Evolutionary conservation across 2,797 vertebrate species (phyloP), one percentile per base, ranked within the genome.

Genomic region (Myioborus miniatus): DNA sequence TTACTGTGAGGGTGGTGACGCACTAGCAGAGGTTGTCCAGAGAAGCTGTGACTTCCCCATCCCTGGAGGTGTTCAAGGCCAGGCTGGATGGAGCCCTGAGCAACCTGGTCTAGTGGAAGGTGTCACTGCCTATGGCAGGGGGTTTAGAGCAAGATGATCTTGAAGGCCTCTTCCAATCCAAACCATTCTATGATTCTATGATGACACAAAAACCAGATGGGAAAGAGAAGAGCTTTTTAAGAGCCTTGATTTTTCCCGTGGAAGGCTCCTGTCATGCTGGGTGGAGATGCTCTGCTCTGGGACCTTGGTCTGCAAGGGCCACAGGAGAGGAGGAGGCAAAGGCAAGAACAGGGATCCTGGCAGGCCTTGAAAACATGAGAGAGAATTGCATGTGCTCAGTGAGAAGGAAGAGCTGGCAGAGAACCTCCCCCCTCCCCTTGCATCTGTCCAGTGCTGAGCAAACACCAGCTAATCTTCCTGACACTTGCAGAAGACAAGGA

Each of bases 331-430:
- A 82, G 20, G 70, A 87, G 36, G 53, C 22, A 71, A 92, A 93
- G 30, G 50, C 52, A 84, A 92, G 37, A 18, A 41, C 29, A 85
- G 58, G 53, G 22, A 58, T 80, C 46, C 24, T 71, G 62, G 43
- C 53, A 83, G 85, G 43, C 64, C 71, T 92, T 83, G 64, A 68
- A 89, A 94, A 89, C 44, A 17, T 7, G 50, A 32, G 30, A 56
- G 24, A 79, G 64, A 70, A 94, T 60, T 60, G 13, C 47, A 59
- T 87, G 39, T 75, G 71, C 58, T 82, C 44, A 29, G 32, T 56
- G 58, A 94, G 58, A 83, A 94, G 78, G 82, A 96, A 83, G 89
- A 84, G 64, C 88, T 85, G 90, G 49, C 71, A 87, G 71, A 43
- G 55, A 70, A 92, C 37, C 41, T 95, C 71, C 58, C 64, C 26